Conservation (phyloP, 2,113 vertebrate genomes). For the Tetraodon nigroviridis region DNA sequence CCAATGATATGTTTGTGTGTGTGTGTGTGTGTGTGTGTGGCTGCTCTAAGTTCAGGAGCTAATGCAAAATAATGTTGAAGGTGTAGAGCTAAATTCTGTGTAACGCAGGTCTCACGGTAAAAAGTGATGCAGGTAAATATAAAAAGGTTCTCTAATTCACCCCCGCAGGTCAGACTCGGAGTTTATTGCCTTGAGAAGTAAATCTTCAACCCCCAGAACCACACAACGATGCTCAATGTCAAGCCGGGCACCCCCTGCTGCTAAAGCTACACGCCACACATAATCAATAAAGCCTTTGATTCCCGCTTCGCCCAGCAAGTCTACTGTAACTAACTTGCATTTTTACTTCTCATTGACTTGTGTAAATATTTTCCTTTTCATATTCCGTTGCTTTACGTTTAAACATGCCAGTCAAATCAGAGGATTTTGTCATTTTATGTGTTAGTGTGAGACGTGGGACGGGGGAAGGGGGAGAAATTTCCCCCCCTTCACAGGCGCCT, state of each 20-base stretch:
- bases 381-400: conserved; percentile 8
- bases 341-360: conserved; percentile 33
- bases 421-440: conserved; percentile 31
- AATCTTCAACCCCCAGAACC: conserved; percentile 7
- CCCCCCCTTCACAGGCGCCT: conserved; percentile 23
- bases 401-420: conserved; percentile 7
- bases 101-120: neutral
- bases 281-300: conserved; percentile 38
- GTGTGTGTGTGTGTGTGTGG: conserved; percentile 4
- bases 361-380: conserved; percentile 33
- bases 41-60: conserved; percentile 19
- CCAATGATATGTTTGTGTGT: conserved; percentile 7
- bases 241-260: neutral
- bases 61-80: conserved; percentile 28
- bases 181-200: conserved; percentile 1
- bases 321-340: conserved; percentile 21
- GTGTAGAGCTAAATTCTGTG: neutral
- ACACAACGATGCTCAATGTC: conserved; percentile 11
- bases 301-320: conserved; percentile 3
- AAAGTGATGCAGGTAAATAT: neutral
- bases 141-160: too few relatives aligned
- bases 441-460: conserved; percentile 11
- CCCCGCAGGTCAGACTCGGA: too few relatives aligned
- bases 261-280: conserved; percentile 20
- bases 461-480: neutral